Percentiles rank a stretch among this genome's conserved stretches.
Conservation (phyloP, 2,113 vertebrate genomes). For the Rhynchopsitta pachyrhyncha region DNA sequence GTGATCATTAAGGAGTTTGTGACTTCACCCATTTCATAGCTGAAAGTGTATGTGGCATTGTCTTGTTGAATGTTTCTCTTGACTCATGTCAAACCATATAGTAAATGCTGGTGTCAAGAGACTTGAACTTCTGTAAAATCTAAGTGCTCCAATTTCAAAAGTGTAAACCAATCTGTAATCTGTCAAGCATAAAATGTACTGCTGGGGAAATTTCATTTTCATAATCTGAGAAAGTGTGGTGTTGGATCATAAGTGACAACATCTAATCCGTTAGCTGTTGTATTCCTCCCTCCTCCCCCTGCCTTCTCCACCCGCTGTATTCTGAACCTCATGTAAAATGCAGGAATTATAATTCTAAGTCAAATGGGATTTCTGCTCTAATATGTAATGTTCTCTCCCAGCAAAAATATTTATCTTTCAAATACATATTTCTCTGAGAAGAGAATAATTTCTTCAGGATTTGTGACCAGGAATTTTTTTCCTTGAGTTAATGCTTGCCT, state of each 20-base stretch:
- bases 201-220: conserved; percentile 54
- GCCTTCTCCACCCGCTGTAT: background rate
- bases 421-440: background rate
- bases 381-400: background rate
- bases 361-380: background rate
- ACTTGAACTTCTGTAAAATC: conserved; percentile 21
- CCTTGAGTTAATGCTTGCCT: background rate
- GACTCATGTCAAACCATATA: background rate
- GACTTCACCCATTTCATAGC: background rate
- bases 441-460: background rate
- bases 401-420: background rate
- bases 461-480: background rate
- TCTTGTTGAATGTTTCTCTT: background rate
- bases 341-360: background rate
- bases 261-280: conserved; percentile 7
- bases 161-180: conserved; percentile 47
- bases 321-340: conserved; percentile 14
- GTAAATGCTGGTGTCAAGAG: background rate
- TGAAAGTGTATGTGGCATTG: background rate
- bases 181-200: conserved; percentile 59
- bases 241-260: conserved; percentile 40
- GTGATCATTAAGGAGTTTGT: conserved; percentile 14
- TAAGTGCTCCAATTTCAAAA: background rate
- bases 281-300: background rate
- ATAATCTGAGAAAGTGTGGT: conserved; percentile 47